These are phyloP conservation scores for Psittacula echo DNA, from an alignment of 2,797 vertebrate species.

Conservation along the genomic window DNA sequence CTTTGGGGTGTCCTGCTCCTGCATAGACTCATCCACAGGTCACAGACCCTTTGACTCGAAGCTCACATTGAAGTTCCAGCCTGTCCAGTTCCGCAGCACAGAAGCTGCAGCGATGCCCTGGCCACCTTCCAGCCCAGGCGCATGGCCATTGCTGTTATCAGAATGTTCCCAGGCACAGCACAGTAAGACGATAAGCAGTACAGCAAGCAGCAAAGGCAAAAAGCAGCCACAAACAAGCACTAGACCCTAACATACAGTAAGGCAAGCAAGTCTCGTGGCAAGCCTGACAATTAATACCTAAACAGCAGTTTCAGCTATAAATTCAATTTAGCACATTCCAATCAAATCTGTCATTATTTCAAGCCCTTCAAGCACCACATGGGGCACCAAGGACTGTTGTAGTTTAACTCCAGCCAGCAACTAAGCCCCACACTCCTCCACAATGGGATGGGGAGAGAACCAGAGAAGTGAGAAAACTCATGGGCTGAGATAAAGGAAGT, in stretches of 20 bases:
- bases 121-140: neutral
- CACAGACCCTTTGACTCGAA: neutral
- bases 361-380: accelerated
- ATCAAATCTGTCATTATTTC: neutral
- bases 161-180: neutral
- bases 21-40: neutral
- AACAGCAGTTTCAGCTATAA: neutral
- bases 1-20: neutral
- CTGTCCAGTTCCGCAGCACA: neutral
- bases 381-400: neutral
- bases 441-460: neutral
- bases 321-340: neutral
- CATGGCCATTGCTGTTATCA: neutral
- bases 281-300: neutral
- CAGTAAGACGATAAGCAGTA: neutral
- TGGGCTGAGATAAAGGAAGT: neutral
- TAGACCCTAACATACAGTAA: neutral
- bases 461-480: neutral
- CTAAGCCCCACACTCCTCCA: neutral
- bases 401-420: neutral
- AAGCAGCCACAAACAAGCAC: neutral
- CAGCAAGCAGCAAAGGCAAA: neutral
- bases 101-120: neutral
- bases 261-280: neutral
- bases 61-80: neutral